Evolutionary conservation across 2,888 invertebrate genomes (phyloP).

Genomic region (Drosophila sordidapex): DNA sequence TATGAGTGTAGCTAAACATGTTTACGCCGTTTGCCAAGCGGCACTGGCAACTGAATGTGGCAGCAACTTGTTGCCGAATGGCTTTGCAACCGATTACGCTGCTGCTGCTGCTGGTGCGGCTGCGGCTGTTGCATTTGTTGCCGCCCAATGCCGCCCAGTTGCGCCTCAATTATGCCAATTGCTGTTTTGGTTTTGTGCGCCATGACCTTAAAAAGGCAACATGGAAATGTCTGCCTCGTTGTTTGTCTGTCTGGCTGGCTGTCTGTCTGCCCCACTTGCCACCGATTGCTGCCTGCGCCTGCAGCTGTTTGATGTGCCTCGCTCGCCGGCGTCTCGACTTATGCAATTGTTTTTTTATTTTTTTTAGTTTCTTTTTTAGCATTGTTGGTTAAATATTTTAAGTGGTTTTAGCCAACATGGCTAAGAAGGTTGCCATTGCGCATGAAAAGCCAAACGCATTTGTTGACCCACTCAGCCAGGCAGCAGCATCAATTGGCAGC

Average conservation of each 20-base stretch:
- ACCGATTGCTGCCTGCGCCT: constrained; percentile 17
- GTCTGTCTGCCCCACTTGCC: constrained; percentile 47
- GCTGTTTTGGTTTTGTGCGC: constrained; percentile 62
- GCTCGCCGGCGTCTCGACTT: constrained; percentile 57
- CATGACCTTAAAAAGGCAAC: constrained; percentile 81
- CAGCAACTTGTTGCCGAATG: constrained; percentile 72
- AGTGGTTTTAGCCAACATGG: constrained; percentile 76
- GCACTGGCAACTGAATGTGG: constrained; percentile 39
- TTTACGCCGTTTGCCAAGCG: neutral
- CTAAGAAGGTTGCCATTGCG: constrained; percentile 48
- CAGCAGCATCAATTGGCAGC: constrained; percentile 13
- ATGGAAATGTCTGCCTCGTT: constrained; percentile 68
- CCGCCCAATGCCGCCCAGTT: constrained; percentile 51
- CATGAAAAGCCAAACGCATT: constrained; percentile 56
- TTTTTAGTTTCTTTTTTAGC: constrained; percentile 32
- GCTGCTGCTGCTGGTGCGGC: constrained; percentile 27
- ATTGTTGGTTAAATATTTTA: constrained; percentile 72
- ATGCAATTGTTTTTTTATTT: constrained; percentile 58
- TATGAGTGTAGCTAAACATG: neutral
- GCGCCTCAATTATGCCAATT: constrained; percentile 78
- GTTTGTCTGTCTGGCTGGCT: constrained; percentile 37
- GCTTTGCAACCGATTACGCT: constrained; percentile 32
- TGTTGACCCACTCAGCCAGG: constrained; percentile 69
- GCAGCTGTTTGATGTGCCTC: constrained; percentile 72
- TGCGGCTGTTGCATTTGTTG: constrained; percentile 19